Conservation (phyloP, 2,113 vertebrate genomes). For the Peucedramus taeniatus region DNA sequence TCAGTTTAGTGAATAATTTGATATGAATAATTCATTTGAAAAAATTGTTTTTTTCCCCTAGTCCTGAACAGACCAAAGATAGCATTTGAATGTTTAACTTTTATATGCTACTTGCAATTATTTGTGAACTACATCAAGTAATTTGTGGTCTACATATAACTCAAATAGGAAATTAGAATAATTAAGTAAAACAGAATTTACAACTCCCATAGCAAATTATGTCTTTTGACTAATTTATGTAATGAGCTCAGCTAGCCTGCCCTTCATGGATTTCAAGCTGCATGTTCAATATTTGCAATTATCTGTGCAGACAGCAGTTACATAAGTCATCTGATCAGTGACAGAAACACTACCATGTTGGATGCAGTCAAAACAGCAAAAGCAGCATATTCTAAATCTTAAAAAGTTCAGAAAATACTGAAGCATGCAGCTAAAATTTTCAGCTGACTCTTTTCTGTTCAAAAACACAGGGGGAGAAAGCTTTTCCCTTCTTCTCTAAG, state of each 20-base stretch:
- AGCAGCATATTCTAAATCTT: background rate
- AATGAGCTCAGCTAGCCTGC: background rate
- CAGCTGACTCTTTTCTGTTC: background rate
- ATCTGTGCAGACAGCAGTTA: slow-evolving; percentile 26
- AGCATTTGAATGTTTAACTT: background rate
- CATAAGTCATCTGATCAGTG: slow-evolving; percentile 15
- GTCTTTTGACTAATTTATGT: slow-evolving; percentile 44
- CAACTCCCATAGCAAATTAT: slow-evolving; percentile 13
- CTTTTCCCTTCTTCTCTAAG: background rate
- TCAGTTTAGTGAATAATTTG: background rate
- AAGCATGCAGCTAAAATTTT: background rate
- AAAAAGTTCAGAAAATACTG: background rate
- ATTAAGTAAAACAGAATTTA: slow-evolving; percentile 35
- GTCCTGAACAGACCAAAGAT: background rate
- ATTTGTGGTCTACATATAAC: background rate
- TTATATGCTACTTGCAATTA: background rate
- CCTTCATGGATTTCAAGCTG: slow-evolving; percentile 50
- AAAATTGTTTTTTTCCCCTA: background rate
- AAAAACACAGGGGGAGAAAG: background rate
- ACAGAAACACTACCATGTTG: background rate
- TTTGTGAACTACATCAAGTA: background rate
- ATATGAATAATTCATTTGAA: background rate
- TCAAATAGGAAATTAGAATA: slow-evolving; percentile 3
- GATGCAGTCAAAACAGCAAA: slow-evolving; percentile 2
- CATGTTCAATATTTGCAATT: slow-evolving; percentile 55